These are phyloP conservation scores for Acronicta aceris DNA, from an alignment of 2,888 invertebrate species.

Conservation along the genomic window DNA sequence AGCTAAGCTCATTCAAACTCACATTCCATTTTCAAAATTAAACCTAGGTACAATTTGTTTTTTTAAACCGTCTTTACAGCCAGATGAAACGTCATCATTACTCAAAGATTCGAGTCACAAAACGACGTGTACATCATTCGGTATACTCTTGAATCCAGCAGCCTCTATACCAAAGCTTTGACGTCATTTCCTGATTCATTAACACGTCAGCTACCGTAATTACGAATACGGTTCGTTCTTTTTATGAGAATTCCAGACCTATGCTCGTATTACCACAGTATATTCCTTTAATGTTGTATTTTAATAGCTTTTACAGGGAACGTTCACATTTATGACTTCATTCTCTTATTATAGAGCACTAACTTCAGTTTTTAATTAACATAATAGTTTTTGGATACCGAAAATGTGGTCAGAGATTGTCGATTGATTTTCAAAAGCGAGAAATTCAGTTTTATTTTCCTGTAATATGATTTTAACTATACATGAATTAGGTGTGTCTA, in stretches of 20 bases:
- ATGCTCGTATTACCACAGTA: conserved; percentile 21
- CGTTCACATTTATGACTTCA: conserved; percentile 28
- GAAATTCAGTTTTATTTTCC: not conserved
- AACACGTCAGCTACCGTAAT: conserved; percentile 29
- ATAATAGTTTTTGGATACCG: conserved; percentile 4
- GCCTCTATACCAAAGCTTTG: conserved; percentile 24
- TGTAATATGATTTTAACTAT: no score
- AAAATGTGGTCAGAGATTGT: conserved; percentile 8
- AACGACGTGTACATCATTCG: conserved; percentile 5
- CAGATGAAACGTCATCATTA: conserved; percentile 1
- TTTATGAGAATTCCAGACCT: conserved; percentile 28
- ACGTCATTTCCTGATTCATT: conserved; percentile 35
- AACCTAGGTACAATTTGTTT: not conserved
- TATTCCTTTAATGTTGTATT: conserved; percentile 31
- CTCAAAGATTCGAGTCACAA: conserved; percentile 11
- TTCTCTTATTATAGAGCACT: conserved; percentile 20
- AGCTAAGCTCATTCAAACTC: not conserved
- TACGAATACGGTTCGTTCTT: conserved; percentile 37
- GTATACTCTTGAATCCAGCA: conserved; percentile 1
- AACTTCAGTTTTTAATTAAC: conserved; percentile 37
- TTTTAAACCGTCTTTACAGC: not conserved
- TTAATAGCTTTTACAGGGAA: conserved; percentile 27
- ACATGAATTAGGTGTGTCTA: no score
- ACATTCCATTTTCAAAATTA: conserved; percentile 6
- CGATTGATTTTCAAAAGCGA: conserved; percentile 26